Evolutionary conservation across 35 echinoderm and acorn worm species (phyloP).

Genomic region (Lytechinus pictus): DNA sequence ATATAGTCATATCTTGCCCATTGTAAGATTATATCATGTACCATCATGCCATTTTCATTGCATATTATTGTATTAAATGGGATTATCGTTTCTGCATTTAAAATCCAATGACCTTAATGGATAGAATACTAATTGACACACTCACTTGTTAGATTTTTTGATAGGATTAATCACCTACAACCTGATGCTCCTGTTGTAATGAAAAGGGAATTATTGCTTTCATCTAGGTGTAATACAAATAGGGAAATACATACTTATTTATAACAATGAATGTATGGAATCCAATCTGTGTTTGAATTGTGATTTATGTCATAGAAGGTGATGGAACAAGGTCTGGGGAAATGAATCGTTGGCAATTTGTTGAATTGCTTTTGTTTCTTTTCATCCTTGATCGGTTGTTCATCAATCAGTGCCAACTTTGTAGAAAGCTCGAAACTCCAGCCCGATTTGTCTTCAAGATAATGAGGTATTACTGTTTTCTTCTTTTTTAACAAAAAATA

Average conservation of each 20-base stretch:
- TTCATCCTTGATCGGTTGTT: background rate
- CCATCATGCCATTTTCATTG: background rate
- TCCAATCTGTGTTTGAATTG: background rate
- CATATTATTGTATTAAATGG: background rate
- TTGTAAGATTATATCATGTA: background rate
- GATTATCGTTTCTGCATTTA: background rate
- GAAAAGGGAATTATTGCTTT: background rate
- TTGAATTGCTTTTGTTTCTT: background rate
- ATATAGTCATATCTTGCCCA: constrained; percentile 34
- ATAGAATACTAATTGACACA: background rate
- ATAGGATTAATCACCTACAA: background rate
- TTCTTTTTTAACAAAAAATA: background rate
- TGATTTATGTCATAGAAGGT: background rate
- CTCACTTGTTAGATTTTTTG: background rate
- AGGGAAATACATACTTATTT: background rate
- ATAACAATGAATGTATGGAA: background rate
- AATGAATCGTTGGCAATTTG: background rate
- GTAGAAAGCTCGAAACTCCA: background rate
- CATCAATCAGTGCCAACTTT: background rate
- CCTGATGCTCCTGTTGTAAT: background rate
- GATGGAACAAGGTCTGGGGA: background rate
- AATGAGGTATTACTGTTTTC: background rate
- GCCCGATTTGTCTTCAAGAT: background rate
- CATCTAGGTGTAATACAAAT: background rate
- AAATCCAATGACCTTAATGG: background rate